A percentile compares a stretch with the other conserved stretches of the same genome.
Conservation (phyloP, 2,113 vertebrate species). For the Tyto alba region DNA sequence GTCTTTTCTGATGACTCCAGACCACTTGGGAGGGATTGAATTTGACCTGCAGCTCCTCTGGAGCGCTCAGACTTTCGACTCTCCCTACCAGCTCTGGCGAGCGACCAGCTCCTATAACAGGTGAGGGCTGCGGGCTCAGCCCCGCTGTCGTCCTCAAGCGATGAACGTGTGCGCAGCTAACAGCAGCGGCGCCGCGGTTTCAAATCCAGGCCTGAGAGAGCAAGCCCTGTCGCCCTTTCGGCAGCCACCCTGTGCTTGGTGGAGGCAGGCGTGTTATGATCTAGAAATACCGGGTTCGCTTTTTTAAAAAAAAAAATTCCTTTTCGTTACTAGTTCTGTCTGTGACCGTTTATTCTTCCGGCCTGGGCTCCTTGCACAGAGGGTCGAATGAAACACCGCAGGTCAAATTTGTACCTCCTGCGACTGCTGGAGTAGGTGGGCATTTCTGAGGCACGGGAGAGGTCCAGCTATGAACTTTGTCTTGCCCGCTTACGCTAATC, state of each 20-base stretch:
- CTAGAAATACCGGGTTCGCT: neutral
- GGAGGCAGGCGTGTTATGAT: neutral
- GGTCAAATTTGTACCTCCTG: neutral
- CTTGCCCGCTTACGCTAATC: neutral
- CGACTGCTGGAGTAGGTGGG: neutral
- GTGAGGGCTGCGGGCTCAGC: conserved; percentile 35
- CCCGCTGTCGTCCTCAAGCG: neutral
- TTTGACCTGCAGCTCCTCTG: conserved; percentile 94
- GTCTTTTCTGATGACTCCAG: conserved; percentile 87
- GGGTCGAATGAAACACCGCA: neutral
- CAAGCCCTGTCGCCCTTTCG: neutral
- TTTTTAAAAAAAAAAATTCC: neutral
- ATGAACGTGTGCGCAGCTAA: rapidly evolving
- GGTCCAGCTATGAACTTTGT: neutral
- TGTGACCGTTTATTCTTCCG: neutral
- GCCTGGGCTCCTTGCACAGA: neutral
- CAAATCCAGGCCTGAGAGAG: neutral
- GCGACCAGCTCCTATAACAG: conserved; percentile 97
- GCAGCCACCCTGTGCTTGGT: neutral
- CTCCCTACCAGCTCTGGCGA: conserved; percentile 95
- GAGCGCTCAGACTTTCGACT: conserved; percentile 96
- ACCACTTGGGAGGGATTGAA: conserved; percentile 92
- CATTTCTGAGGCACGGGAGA: neutral
- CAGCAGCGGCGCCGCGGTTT: neutral
- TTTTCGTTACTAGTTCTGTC: neutral